Evolutionary conservation across 2,888 invertebrate genomes (phyloP).

Genomic region (Oasisia sp.): DNA sequence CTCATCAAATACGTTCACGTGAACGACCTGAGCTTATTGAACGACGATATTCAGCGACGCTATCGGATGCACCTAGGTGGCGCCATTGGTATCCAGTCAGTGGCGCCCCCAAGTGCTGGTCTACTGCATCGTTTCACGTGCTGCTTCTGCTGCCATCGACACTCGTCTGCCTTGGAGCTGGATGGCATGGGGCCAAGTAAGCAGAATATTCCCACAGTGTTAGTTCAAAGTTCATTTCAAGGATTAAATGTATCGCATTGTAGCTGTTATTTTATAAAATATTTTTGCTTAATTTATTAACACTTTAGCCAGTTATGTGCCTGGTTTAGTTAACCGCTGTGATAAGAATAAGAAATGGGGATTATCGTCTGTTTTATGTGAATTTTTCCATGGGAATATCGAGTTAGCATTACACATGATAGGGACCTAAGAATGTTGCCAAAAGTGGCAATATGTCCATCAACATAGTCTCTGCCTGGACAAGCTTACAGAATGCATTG

Average conservation of each 20-base stretch:
- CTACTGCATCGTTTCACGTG: slow-evolving; percentile 7
- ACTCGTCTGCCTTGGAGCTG: not conserved
- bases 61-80: slow-evolving; percentile 33
- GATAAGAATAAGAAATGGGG: too few species aligned
- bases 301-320: too few species aligned
- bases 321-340: too few species aligned
- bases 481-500: too few species aligned
- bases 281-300: not conserved
- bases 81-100: not conserved
- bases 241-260: not conserved
- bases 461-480: too few species aligned
- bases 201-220: not conserved
- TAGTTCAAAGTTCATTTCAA: not conserved
- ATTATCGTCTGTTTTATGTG: too few species aligned
- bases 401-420: too few species aligned
- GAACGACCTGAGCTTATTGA: slow-evolving; percentile 29
- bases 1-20: slow-evolving; percentile 32
- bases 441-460: too few species aligned
- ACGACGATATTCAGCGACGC: slow-evolving; percentile 29
- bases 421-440: too few species aligned
- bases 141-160: slow-evolving; percentile 30
- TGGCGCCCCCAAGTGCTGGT: not conserved
- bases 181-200: not conserved
- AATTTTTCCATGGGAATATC: too few species aligned
- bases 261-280: not conserved